A percentile compares a stretch with the other conserved stretches of the same genome.
These are phyloP conservation scores for Lycodopsis pacificus DNA, from an alignment of 2,797 vertebrate species.

Conservation along the genomic window DNA sequence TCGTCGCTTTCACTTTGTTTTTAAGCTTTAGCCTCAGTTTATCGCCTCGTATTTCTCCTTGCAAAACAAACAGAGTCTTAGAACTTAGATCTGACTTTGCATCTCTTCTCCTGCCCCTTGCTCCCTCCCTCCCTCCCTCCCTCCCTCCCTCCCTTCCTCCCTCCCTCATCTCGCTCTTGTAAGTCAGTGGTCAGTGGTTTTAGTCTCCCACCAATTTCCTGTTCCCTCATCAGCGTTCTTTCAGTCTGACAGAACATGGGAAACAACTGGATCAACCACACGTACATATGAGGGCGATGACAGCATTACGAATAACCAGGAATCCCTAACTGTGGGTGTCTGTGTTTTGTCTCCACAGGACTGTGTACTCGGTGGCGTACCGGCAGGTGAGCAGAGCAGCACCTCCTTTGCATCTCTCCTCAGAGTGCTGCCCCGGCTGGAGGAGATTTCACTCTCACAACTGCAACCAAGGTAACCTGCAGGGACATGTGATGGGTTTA, in stretches of 20 bases:
- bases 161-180: slow-evolving; percentile 42
- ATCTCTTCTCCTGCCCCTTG: slow-evolving; percentile 13
- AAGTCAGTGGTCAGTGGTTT: slow-evolving; percentile 37
- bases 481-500: background rate
- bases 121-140: slow-evolving; percentile 21
- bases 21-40: slow-evolving; percentile 19
- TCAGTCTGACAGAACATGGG: slow-evolving; percentile 26
- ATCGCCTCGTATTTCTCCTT: slow-evolving; percentile 6
- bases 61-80: slow-evolving; percentile 44
- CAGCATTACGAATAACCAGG: slow-evolving; percentile 19
- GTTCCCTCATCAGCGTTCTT: slow-evolving; percentile 29
- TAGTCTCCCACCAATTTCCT: slow-evolving; percentile 19
- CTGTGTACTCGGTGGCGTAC: slow-evolving; percentile 89
- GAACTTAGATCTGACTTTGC: slow-evolving; percentile 22
- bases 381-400: slow-evolving; percentile 78
- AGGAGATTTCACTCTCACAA: slow-evolving; percentile 77
- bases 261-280: slow-evolving; percentile 5
- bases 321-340: slow-evolving; percentile 7
- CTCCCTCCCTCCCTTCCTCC: slow-evolving; percentile 26
- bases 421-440: slow-evolving; percentile 93
- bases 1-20: background rate
- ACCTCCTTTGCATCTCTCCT: slow-evolving; percentile 54
- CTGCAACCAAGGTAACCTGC: slow-evolving; percentile 88
- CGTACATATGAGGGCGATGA: slow-evolving; percentile 7
- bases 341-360: slow-evolving; percentile 80